phyloP scores from a whole-genome alignment of 2,888 invertebrate genomes.

The Andrena chrysosceles region DNA sequence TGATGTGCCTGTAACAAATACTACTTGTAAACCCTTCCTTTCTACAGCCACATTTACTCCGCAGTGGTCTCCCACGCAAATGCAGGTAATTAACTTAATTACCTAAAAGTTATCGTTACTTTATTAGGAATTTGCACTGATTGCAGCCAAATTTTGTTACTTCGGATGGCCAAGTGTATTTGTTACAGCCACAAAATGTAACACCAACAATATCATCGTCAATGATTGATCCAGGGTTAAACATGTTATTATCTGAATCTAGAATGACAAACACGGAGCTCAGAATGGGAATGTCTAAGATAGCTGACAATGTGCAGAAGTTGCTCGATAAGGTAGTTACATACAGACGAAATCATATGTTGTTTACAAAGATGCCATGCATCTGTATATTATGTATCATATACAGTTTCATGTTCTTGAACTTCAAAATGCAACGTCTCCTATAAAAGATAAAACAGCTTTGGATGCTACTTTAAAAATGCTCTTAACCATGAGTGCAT shows the following conservation, averaged over 20 bases:
- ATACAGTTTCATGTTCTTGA: conserved; percentile 79
- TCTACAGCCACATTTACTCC: conserved; percentile 50
- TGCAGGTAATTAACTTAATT: conserved; percentile 62
- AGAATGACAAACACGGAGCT: conserved; percentile 89
- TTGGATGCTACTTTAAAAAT: conserved; percentile 77
- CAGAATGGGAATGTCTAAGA: conserved; percentile 88
- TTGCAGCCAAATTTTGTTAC: conserved; percentile 75
- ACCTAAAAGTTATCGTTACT: neutral
- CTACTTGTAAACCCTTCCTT: conserved; percentile 64
- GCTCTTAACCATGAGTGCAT: conserved; percentile 71
- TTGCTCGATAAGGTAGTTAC: conserved; percentile 86
- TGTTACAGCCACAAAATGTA: conserved; percentile 71
- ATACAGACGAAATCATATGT: conserved; percentile 35
- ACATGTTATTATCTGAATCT: conserved; percentile 87
- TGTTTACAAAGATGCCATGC: conserved; percentile 36
- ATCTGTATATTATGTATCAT: conserved; percentile 29
- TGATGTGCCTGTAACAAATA: conserved; percentile 51
- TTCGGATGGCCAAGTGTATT: conserved; percentile 77
- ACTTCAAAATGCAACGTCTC: conserved; percentile 78
- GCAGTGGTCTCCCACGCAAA: conserved; percentile 66
- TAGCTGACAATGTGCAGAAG: conserved; percentile 88
- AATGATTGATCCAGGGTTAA: conserved; percentile 84
- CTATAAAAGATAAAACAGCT: conserved; percentile 70
- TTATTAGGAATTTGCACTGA: conserved; percentile 8
- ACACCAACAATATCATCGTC: conserved; percentile 75